phyloP scores from a whole-genome alignment of 1,140 invertebrate species.

The Tetragnatha versicolor region DNA sequence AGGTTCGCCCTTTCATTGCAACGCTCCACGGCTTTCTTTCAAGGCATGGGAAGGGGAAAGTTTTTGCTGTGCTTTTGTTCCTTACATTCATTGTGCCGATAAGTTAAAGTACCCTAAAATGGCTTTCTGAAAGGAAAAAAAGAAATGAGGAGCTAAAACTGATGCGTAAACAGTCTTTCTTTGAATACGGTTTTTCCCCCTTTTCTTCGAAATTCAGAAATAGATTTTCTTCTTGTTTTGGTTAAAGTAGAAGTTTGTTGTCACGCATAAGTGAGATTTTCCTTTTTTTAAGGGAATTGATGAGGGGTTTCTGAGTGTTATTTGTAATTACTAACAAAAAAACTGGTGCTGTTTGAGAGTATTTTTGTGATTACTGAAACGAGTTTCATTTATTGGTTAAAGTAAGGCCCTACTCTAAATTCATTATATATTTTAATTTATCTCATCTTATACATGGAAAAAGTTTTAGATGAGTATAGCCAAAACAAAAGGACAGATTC shows the following conservation, averaged over 20 bases:
- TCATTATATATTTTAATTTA: no score
- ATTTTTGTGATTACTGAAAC: no score
- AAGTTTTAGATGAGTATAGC: no score
- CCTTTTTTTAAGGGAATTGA: no score
- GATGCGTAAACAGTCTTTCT: constrained; percentile 40
- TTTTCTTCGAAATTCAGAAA: constrained; percentile 22
- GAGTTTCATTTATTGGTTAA: no score
- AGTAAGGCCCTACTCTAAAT: no score
- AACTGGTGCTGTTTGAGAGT: no score
- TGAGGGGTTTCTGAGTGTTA: no score
- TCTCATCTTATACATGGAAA: no score
- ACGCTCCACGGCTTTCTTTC: constrained; percentile 30
- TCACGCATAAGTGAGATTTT: constrained; percentile 1
- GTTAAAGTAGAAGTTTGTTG: not conserved
- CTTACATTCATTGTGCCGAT: constrained; percentile 46
- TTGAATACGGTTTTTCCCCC: constrained; percentile 7
- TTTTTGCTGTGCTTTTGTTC: constrained; percentile 18
- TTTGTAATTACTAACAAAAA: no score
- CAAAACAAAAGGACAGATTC: no score
- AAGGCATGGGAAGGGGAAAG: not conserved
- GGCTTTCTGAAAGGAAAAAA: constrained; percentile 27
- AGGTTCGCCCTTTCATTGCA: constrained; percentile 4
- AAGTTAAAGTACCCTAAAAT: constrained; percentile 49
- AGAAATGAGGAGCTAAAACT: constrained; percentile 10
- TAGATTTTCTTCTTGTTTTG: constrained; percentile 10